Conservation (phyloP, 2,113 vertebrate species). For the Dipodomys spectabilis region DNA sequence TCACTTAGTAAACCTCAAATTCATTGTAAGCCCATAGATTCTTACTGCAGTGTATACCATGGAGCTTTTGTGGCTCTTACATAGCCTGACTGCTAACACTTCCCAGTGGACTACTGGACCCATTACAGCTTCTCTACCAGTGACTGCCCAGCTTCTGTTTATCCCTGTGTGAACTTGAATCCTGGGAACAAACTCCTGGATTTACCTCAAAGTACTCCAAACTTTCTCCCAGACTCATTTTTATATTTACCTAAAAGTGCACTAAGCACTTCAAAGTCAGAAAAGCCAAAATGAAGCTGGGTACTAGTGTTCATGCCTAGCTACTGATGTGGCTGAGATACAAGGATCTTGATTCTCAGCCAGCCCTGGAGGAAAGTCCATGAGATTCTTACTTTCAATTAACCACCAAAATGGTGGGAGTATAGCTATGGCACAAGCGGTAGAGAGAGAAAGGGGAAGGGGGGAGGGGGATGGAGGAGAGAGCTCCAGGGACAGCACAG, state of each 20-base stretch:
- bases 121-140: not conserved
- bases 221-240: not conserved
- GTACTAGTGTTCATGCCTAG: too few species aligned
- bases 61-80: not conserved
- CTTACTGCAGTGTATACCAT: not conserved
- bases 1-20: not conserved
- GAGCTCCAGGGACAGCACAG: too few species aligned
- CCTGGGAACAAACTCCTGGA: not conserved
- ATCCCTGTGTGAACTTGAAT: not conserved
- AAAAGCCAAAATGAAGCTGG: not conserved
- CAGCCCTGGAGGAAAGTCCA: too few species aligned
- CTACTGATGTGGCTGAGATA: too few species aligned
- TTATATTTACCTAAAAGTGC: not conserved
- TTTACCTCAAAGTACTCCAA: not conserved
- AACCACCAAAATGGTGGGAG: too few species aligned
- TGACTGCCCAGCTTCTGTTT: not conserved
- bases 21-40: not conserved
- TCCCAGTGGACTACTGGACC: not conserved
- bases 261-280: not conserved
- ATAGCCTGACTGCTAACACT: not conserved
- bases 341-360: too few species aligned
- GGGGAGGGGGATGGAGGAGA: too few species aligned
- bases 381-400: too few species aligned
- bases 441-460: too few species aligned
- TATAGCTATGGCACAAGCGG: too few species aligned